Evolutionary conservation across 1,140 invertebrate species (phyloP).

Genomic region (Lethrus apterus): DNA sequence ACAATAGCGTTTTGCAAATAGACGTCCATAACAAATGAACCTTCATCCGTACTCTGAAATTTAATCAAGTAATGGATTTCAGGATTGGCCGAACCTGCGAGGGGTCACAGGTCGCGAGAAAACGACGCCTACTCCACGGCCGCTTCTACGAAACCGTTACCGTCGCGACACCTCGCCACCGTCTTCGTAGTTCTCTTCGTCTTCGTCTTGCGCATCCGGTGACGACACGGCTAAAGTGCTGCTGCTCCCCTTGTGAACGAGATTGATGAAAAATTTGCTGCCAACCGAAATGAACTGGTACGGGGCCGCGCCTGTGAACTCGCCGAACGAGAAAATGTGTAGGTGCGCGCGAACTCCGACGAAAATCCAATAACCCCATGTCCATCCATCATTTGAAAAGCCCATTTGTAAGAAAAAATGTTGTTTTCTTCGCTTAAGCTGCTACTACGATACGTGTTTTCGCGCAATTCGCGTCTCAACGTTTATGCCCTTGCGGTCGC

Average conservation of each 20-base stretch:
- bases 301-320: slow-evolving; percentile 1
- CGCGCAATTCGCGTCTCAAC: slow-evolving; percentile 7
- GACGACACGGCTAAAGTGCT: slow-evolving; percentile 5
- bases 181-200: slow-evolving; percentile 8
- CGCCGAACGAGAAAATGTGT: neutral
- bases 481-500: too few relatives aligned
- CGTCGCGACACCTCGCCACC: slow-evolving; percentile 2
- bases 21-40: too few relatives aligned
- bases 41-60: too few relatives aligned
- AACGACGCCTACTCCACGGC: slow-evolving; percentile 27
- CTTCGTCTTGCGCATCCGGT: slow-evolving; percentile 14
- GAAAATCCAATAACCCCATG: slow-evolving; percentile 17
- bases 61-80: slow-evolving; percentile 13
- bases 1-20: too few relatives aligned
- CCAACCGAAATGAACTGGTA: neutral
- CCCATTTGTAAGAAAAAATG: slow-evolving; percentile 6
- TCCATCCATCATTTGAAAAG: slow-evolving; percentile 22
- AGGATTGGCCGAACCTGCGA: slow-evolving; percentile 36
- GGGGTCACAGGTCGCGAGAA: slow-evolving; percentile 33
- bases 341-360: neutral
- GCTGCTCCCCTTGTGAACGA: slow-evolving; percentile 4
- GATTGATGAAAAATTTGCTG: neutral
- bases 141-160: slow-evolving; percentile 8
- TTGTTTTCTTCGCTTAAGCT: neutral
- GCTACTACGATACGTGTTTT: neutral